phyloP scores from a whole-genome alignment of 2,797 vertebrate species.

The Hozukius guyotensis region DNA sequence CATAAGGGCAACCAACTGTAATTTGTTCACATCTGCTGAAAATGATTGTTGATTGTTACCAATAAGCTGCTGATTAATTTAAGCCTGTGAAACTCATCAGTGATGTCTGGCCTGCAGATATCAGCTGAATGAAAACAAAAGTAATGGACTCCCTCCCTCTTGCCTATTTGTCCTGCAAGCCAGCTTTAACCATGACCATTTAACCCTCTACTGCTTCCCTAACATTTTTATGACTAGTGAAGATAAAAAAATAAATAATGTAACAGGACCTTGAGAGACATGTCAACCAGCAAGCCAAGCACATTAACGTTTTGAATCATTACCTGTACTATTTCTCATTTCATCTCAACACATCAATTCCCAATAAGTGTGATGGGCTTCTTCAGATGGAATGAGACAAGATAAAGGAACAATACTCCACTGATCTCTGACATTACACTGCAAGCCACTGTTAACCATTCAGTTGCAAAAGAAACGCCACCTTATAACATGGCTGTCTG shows the following conservation, averaged over 20 bases:
- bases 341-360: not conserved
- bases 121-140: not conserved
- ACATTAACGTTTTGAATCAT: conserved; percentile 23
- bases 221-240: not conserved
- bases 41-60: not conserved
- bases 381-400: conserved; percentile 1
- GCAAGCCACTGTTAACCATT: not conserved
- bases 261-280: conserved; percentile 24
- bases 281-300: conserved; percentile 23
- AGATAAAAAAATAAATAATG: conserved; percentile 9
- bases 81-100: not conserved
- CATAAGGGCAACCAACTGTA: not conserved
- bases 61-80: not conserved
- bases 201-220: not conserved
- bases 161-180: not conserved
- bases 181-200: not conserved
- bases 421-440: not conserved
- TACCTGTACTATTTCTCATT: no score
- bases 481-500: not conserved
- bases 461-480: not conserved
- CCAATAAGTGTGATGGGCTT: not conserved
- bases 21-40: not conserved
- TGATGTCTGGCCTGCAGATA: not conserved
- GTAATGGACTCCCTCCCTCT: not conserved
- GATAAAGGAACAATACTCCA: not conserved